Base-by-base conservation (phyloP, 2,113 vertebrate genomes). In the Galemys pyrenaicus region DNA sequence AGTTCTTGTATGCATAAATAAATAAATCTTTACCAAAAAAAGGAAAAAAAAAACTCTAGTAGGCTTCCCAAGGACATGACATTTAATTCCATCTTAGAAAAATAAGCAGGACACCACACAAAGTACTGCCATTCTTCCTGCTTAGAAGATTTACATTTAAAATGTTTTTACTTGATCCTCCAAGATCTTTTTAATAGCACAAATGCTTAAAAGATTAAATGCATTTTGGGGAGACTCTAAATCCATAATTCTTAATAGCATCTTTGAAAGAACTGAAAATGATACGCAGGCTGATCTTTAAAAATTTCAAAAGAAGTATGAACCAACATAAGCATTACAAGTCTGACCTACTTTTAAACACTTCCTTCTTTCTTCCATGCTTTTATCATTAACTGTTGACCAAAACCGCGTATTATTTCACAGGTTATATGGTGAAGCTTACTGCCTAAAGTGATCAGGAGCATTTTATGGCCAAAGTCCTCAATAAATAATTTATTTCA, bases 401-500 rank as follows among this genome's bases (percentile, higher is more conserved):
- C 62, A 95, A 92, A 94, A 75, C 60, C 5, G 6, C 73, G 19
- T 68, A 86, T 88, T 89, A 94, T 89, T 89, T 94, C 54, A 91
- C 35, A 71, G 56, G 79, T 62, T 60, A 51, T 30, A 85, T 4
- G 15, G 73, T 49, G 90, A 93, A 88, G 78, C n/a, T 70, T 64
- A 74, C 9, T 81, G 75, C 58, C 79, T 91, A 56, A 46, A 89
- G 51, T 56, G 58, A 93, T 86, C 83, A 87, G 83, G 41, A 11
- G 26, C 54, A 93, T 88, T 96, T 95, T 87, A 96, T 73, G 35
- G 94, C 65, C 22, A 41, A 92, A 89, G 77, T 88, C 65, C 68
- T 88, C 65, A 70, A 67, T 87, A 95, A 97, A 97, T 96, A 94
- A 96, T 96, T 93, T 92, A 95, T 85, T 67, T 30, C 17, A 90